Base-by-base conservation (phyloP, 2,888 invertebrate species). In the Eurytoma adleriae region DNA sequence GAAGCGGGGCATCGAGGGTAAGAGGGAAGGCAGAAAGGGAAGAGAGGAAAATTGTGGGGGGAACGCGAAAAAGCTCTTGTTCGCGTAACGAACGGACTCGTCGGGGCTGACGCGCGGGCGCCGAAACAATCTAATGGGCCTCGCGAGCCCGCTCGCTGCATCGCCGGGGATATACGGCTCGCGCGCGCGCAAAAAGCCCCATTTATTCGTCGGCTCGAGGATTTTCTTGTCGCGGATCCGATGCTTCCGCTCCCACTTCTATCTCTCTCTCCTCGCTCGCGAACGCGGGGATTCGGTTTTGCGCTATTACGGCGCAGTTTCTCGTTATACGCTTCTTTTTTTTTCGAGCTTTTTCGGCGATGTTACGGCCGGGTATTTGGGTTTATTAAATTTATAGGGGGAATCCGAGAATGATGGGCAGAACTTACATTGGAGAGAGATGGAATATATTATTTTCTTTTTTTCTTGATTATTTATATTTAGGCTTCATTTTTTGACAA, bases 161-260 rank as follows among this genome's bases (percentile, higher is more conserved):
- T 40, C 40, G 40, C 40, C 12, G 13, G 7, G 10, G 12, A n/a
- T 48, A n/a, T 66, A 66, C 14, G 14, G 62, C n/a, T 7, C 14
- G 24, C 4, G 40, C 40, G 40, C 40, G 40, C 40, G 40, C 40
- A 57, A 69, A 67, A 64, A 71, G 61, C 30, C 61, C 48, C 48
- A 71, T 61, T 71, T 50, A 71, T 71, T 71, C 52, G 24, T 12
- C 24, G 59, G 54, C 59, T 61, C 13, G 18, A 24, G 72, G 72
- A 72, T 73, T 64, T 73, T 73, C 64, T 64, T 62, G 62, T 56
- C 62, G 27, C 27, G 24, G 30, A 3, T 54, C 40, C 62, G n/a
- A 48, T 24, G 27, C 52, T 50, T 72, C 62, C 20, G 62, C 18
- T 62, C 16, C 14, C 27, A 0, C 30, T 64, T 10, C 5, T 14